Evolutionary conservation across 2,888 invertebrate genomes (phyloP), one percentile per base, ranked within the genome.

Genomic region (Aethes cnicana): DNA sequence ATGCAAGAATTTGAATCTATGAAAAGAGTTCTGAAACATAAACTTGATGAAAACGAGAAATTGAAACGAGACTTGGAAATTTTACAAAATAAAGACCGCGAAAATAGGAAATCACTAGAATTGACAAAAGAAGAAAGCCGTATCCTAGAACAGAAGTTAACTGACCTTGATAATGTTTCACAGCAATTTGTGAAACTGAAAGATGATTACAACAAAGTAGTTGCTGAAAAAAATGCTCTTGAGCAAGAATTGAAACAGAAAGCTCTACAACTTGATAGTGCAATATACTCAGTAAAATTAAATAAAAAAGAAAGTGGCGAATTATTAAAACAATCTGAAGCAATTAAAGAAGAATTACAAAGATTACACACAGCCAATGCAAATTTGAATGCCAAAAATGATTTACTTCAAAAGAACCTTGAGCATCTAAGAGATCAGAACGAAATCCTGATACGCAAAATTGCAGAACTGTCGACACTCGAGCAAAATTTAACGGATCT

Each of bases 101-200:
- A 71, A 36, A 74, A 71, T 44, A 73, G 75, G 66, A 58, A 56
- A 41, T 63, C 64, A 8, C 56, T 72, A 20, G 76, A 84, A 35
- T 16, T 77, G 20, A 64, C 64, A 14, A 64, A 63, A 58, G 78
- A 76, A 58, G 75, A 84, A 58, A 83, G 74, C 58, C 59, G 66
- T 26, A 54, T 68, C 6, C 55, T 85, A 39, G 69, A 72, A 65
- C 53, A 63, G 14, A 80, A 74, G 62, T 26, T 79, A 25, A 53
- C 53, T 7, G 41, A 69, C 14, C 70, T 71, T 49, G 72, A 79
- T 59, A 57, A 62, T 44, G 39, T 80, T 53, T 56, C 59, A 28
- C 42, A 66, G 36, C 62, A 75, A 57, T 59, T 78, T 7, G 56
- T 68, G 37, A 52, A 49, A 20, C 62, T 79, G 26, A 72, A 64